Evolutionary conservation across 2,113 vertebrate species (phyloP).

Genomic region (Oreochromis niloticus): DNA sequence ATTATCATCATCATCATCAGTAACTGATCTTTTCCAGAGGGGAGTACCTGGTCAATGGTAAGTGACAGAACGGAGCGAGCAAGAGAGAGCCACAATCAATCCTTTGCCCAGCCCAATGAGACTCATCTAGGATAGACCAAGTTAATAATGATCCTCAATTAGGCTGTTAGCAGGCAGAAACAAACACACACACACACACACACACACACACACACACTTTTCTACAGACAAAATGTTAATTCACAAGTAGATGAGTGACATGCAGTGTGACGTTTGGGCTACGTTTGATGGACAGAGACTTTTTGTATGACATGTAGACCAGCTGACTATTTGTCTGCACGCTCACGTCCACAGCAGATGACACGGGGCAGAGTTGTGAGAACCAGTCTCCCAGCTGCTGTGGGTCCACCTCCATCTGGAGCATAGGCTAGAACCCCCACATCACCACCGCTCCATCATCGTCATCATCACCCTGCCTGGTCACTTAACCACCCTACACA

Average conservation of each 20-base stretch:
- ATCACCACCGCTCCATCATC: slow-evolving; percentile 18
- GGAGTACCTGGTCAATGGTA: slow-evolving; percentile 48
- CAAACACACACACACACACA: neutral
- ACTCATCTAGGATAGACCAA: slow-evolving; percentile 47
- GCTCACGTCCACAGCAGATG: slow-evolving; percentile 70
- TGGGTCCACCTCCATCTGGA: slow-evolving; percentile 73
- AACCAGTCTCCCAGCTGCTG: slow-evolving; percentile 91
- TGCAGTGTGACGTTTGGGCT: neutral
- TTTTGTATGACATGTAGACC: slow-evolving; percentile 38
- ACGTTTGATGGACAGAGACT: slow-evolving; percentile 49
- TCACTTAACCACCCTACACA: slow-evolving; percentile 22
- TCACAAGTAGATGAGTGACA: slow-evolving; percentile 37
- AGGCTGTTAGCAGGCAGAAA: slow-evolving; percentile 16
- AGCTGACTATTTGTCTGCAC: slow-evolving; percentile 47
- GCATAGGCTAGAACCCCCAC: slow-evolving; percentile 75
- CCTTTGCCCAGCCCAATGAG: slow-evolving; percentile 43
- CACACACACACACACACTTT: neutral
- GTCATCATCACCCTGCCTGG: slow-evolving; percentile 13
- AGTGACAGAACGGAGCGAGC: slow-evolving; percentile 42
- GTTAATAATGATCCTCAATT: slow-evolving; percentile 61
- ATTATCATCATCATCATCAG: slow-evolving; percentile 54
- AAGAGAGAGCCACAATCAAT: slow-evolving; percentile 53
- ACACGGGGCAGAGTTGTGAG: slow-evolving; percentile 62
- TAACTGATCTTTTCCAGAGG: slow-evolving; percentile 23
- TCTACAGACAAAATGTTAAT: slow-evolving; percentile 30